Base-by-base conservation (phyloP, 2,888 invertebrate species). In the Caenorhabditis sinica region DNA sequence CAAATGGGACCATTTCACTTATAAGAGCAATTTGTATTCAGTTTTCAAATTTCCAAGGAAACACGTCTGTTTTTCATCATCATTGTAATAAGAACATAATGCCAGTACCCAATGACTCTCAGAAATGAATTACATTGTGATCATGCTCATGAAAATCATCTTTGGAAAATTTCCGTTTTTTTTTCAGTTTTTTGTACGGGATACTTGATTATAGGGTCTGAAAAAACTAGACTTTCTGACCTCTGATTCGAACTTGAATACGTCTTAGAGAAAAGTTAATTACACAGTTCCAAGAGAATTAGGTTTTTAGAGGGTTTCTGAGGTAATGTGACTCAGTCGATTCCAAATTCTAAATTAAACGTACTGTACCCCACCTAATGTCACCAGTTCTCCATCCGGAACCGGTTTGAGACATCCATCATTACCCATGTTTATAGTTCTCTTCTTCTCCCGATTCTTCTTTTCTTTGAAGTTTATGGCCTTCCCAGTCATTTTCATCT, bases 321-420 rank as follows among this genome's bases (percentile, higher is more conserved):
- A 65, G 56, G 56, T 61, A 69, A 65, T 36, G 33, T 63, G 36
- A 45, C 60, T 58, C 6, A 13, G 40, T 6, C 40, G 13, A 13
- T 40, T n/a, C n/a, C n/a, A 25, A 56, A 71, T 71, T 68, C n/a
- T 45, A 15, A 40, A 56, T 56, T 51, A 51, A 69, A 58, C 40
- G 56, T 58, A 72, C 60, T 72, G 72, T 72, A 72, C 60, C 40
- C 33, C 33, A 15, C 53, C 53, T 56, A 53, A 40, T 56, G 20
- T 13, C 51, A 58, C 43, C 45, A 33, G 61, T 77, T 20, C 40
- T 25, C 40, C 8, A 30, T 58, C 77, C 69, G 65, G 56, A 79
- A 79, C 79, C 63, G 71, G 79, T 79, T 79, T 53, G 30, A 65
- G 71, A 63, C 71, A 77, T 63, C 69, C 61, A 63, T 63, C 61